Evolutionary conservation across 1,140 invertebrate genomes (phyloP).

Genomic region (Drosophila asahinai): DNA sequence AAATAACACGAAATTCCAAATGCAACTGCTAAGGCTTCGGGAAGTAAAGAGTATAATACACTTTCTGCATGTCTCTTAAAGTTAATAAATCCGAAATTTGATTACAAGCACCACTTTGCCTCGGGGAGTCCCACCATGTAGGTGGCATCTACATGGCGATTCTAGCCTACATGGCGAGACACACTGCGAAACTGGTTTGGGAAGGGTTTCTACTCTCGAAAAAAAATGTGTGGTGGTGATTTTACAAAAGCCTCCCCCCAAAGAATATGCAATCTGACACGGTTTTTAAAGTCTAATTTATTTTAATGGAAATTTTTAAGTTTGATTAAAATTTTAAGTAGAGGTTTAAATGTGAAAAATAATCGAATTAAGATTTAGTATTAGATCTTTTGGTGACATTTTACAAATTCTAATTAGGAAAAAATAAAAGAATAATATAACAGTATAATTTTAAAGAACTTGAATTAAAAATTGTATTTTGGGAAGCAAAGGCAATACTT

Average conservation of each 20-base stretch:
- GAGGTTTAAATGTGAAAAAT: not conserved
- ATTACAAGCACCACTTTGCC: conserved; percentile 6
- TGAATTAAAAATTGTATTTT: too few relatives aligned
- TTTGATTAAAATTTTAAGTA: not conserved
- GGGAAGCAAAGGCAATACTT: too few relatives aligned
- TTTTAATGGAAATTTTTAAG: not conserved
- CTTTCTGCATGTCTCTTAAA: not conserved
- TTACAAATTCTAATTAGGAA: too few relatives aligned
- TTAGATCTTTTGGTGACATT: too few relatives aligned
- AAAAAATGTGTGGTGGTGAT: conserved; percentile 25
- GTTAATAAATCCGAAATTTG: not conserved
- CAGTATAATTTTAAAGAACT: too few relatives aligned
- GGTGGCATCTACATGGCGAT: conserved; percentile 56
- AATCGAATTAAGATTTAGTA: too few relatives aligned
- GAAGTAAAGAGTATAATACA: too few relatives aligned
- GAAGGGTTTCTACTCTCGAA: conserved; percentile 42
- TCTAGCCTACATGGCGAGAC: conserved; percentile 69
- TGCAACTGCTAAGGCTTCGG: not conserved
- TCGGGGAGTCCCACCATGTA: conserved; percentile 67
- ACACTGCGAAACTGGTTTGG: conserved; percentile 66
- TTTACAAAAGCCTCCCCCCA: conserved; percentile 52
- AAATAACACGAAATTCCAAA: not conserved
- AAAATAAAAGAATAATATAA: too few relatives aligned
- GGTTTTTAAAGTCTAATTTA: not conserved
- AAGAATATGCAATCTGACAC: not conserved